Conservation (phyloP, 2,113 vertebrate species). For the Suricata suricatta region DNA sequence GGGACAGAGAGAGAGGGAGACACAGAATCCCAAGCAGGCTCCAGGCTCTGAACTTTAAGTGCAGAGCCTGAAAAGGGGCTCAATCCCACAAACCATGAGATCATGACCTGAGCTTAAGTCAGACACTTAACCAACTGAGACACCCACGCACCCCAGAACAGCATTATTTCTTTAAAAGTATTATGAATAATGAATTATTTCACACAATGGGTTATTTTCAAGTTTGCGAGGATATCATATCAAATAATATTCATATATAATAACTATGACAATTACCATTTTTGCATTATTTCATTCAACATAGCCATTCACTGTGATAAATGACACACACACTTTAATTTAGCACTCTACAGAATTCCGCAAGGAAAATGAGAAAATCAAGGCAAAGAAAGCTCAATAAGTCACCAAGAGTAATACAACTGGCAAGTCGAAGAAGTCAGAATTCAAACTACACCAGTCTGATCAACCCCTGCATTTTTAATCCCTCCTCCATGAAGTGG, state of each 20-base stretch:
- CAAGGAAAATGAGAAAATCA: constrained; percentile 17
- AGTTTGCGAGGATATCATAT: not conserved
- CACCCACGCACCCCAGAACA: not conserved
- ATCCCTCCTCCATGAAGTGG: not conserved
- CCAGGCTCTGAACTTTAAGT: too few species aligned
- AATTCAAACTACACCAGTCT: not conserved
- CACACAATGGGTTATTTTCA: not conserved
- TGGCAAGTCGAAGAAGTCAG: not conserved
- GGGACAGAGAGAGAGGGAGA: too few species aligned
- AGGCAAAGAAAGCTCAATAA: not conserved
- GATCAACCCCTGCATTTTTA: not conserved
- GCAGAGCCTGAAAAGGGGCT: too few species aligned
- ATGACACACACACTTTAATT: not conserved
- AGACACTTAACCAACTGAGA: too few species aligned
- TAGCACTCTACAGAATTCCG: not conserved
- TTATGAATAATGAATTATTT: not conserved
- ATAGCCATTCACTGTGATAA: not conserved
- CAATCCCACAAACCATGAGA: too few species aligned
- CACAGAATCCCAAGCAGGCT: too few species aligned
- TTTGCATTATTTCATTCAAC: not conserved
- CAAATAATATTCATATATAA: not conserved
- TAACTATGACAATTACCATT: not conserved
- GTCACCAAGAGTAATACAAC: not conserved
- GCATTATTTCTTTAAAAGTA: constrained; percentile 30
- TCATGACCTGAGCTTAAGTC: too few species aligned